Conservation (phyloP, 2,888 invertebrate genomes). For the Saturnia pavonia region DNA sequence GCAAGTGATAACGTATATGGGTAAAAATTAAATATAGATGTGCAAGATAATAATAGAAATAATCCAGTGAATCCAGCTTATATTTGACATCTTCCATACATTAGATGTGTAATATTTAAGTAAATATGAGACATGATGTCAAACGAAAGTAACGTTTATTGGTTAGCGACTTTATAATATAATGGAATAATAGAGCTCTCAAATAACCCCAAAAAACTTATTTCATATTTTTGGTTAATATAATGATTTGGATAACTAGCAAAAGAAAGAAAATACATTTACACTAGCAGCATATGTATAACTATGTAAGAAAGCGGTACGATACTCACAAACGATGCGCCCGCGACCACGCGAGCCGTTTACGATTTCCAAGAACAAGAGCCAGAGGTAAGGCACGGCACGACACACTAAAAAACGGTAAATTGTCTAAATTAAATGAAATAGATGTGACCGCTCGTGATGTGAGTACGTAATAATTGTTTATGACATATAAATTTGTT, state of each 20-base stretch:
- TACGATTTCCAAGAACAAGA: constrained; percentile 66
- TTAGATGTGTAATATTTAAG: too few relatives aligned
- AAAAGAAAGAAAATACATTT: constrained; percentile 21
- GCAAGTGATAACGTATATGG: background rate
- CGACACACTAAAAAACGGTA: constrained; percentile 59
- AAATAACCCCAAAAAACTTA: background rate
- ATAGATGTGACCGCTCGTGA: constrained; percentile 56
- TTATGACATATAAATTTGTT: constrained; percentile 40
- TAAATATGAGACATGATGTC: too few relatives aligned
- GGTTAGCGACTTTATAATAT: too few relatives aligned
- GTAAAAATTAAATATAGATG: background rate
- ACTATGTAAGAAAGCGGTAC: constrained; percentile 62
- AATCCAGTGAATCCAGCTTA: background rate
- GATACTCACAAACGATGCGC: constrained; percentile 52
- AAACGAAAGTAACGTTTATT: too few relatives aligned
- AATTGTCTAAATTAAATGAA: constrained; percentile 68
- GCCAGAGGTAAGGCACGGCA: constrained; percentile 48
- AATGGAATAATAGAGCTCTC: background rate
- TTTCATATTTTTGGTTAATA: background rate
- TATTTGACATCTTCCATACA: too few relatives aligned
- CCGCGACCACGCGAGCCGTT: constrained; percentile 47
- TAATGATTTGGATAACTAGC: background rate
- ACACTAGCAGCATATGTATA: constrained; percentile 19
- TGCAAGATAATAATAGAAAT: background rate
- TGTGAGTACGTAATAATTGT: constrained; percentile 38